A percentile compares a stretch with the other conserved stretches of the same genome.
phyloP scores from a whole-genome alignment of 2,888 invertebrate genomes.

The Andrena dorsata region DNA sequence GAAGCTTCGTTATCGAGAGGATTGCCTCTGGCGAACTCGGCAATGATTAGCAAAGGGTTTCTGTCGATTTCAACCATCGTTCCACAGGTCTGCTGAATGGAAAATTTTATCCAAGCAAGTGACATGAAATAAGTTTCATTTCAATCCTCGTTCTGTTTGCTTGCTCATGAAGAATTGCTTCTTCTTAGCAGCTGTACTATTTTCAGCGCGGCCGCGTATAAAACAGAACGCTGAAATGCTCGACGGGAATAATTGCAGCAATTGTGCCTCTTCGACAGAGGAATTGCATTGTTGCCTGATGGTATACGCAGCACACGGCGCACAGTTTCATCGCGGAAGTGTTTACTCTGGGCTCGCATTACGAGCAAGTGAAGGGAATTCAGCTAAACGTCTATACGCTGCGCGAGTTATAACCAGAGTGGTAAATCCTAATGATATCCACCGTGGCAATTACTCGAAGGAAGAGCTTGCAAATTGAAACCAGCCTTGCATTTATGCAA shows the following conservation, averaged over 20 bases:
- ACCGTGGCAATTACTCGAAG: background rate
- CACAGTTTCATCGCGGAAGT: slow-evolving; percentile 32
- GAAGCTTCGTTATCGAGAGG: no score
- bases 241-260: slow-evolving; percentile 43
- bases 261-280: slow-evolving; percentile 33
- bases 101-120: no score
- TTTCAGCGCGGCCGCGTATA: background rate
- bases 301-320: slow-evolving; percentile 28
- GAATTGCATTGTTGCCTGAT: slow-evolving; percentile 38
- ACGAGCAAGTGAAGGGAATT: slow-evolving; percentile 27
- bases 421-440: background rate
- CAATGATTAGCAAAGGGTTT: no score
- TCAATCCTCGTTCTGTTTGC: background rate
- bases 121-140: no score
- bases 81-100: no score
- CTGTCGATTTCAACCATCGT: no score
- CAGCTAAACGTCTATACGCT: slow-evolving; percentile 18
- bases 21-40: no score
- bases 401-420: slow-evolving; percentile 7
- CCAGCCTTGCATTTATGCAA: background rate
- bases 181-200: background rate
- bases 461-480: background rate
- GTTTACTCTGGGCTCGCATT: slow-evolving; percentile 25
- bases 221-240: slow-evolving; percentile 23
- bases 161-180: background rate